phyloP scores from a whole-genome alignment of 2,797 vertebrate genomes.

The Syngnathus rostellatus region DNA sequence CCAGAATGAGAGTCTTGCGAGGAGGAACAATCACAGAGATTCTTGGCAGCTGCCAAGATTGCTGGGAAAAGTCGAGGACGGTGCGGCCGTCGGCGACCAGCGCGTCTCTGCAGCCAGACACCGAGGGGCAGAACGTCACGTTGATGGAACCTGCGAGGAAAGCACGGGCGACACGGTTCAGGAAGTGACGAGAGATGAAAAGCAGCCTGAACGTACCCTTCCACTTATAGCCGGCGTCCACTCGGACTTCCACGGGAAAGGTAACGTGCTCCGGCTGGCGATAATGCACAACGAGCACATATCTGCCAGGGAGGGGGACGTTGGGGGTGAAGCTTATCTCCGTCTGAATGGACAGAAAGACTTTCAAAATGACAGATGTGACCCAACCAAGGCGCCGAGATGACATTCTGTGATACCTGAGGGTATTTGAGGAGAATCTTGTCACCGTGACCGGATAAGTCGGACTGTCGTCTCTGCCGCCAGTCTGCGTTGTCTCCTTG shows the following conservation, averaged over 20 bases:
- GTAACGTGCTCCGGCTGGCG: slow-evolving; percentile 69
- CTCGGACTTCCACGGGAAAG: slow-evolving; percentile 72
- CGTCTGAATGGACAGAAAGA: slow-evolving; percentile 60
- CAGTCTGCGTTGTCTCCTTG: slow-evolving; percentile 28
- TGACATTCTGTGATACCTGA: slow-evolving; percentile 66
- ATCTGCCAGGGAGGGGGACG: slow-evolving; percentile 67
- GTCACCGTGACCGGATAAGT: slow-evolving; percentile 35
- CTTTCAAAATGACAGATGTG: not conserved
- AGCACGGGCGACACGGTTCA: slow-evolving; percentile 7
- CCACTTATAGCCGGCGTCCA: slow-evolving; percentile 65
- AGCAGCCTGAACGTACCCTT: slow-evolving; percentile 67
- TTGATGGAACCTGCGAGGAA: slow-evolving; percentile 69
- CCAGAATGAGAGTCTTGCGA: slow-evolving; percentile 76
- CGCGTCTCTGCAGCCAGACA: slow-evolving; percentile 78
- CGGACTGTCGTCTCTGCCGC: slow-evolving; percentile 45
- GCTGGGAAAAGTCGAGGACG: slow-evolving; percentile 64
- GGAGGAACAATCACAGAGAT: slow-evolving; percentile 74
- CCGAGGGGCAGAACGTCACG: slow-evolving; percentile 82
- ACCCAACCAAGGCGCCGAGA: not conserved
- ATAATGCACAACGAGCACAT: slow-evolving; percentile 78
- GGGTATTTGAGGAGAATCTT: slow-evolving; percentile 70
- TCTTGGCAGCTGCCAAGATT: slow-evolving; percentile 58
- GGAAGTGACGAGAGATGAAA: not conserved
- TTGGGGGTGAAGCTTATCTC: slow-evolving; percentile 71
- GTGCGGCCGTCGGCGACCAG: slow-evolving; percentile 71